Percentiles rank a stretch among this genome's conserved stretches.
Conservation (phyloP, 2,113 vertebrate species). For the Taxidea taxus region DNA sequence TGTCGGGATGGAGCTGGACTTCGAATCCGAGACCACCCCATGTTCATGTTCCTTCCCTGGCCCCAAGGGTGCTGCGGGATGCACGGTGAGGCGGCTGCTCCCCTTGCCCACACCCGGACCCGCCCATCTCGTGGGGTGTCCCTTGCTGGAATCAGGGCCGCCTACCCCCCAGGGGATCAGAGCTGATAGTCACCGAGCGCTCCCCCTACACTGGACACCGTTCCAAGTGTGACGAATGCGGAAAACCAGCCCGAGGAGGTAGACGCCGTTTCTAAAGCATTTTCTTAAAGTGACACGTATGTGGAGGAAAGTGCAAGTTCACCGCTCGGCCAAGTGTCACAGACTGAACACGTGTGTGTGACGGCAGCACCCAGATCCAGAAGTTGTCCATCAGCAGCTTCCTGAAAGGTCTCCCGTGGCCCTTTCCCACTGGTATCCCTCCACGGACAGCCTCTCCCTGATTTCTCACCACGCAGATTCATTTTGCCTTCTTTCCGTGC, state of each 20-base stretch:
- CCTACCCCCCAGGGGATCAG: not conserved
- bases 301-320: not conserved
- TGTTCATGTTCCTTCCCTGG: not conserved
- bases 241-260: rapidly evolving
- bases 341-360: too few species aligned
- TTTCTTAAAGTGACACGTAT: not conserved
- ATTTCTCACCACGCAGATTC: rapidly evolving
- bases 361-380: not conserved
- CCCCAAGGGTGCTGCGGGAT: not conserved
- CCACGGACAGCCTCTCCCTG: not conserved
- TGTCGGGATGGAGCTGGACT: not conserved
- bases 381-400: not conserved
- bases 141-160: rapidly evolving
- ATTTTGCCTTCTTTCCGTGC: rapidly evolving
- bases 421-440: not conserved
- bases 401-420: not conserved
- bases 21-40: not conserved
- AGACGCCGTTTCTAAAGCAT: not conserved
- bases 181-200: not conserved
- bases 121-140: rapidly evolving
- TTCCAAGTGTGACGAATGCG: rapidly evolving
- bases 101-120: not conserved
- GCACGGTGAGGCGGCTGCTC: rapidly evolving
- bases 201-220: rapidly evolving
- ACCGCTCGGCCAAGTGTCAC: not conserved